Evolutionary conservation across 2,888 invertebrate genomes (phyloP), one percentile per base, ranked within the genome.

Genomic region (Sesia bembeciformis): DNA sequence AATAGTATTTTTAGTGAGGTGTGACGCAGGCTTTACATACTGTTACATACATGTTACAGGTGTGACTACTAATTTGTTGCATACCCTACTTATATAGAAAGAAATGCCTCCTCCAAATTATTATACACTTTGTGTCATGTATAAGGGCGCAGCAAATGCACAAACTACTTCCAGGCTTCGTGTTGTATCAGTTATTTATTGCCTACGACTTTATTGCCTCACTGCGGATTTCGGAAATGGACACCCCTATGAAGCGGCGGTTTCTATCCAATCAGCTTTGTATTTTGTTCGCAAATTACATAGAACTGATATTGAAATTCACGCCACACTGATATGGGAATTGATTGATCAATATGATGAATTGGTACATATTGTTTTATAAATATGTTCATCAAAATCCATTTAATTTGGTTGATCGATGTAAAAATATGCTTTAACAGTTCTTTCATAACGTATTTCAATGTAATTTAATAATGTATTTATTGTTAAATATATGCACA

Each of bases 131-230:
- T n/a, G 23, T 8, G 23, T 46, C 46, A 8, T 46, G 7, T 46
- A 46, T 46, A 7, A 46, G 50, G 39, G 7, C 39, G 50, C 7
- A 39, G 50, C 50, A 50, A 52, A 52, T 75, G 68, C 67, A 54
- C 51, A 62, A 62, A 65, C 65, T 65, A 74, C 71, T 70, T 68
- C 61, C 68, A 70, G 65, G 61, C 62, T 62, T 57, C 58, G 60
- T 60, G 72, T 66, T 68, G 68, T 75, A 73, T 76, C 74, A 66
- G 78, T 78, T 79, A 78, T 80, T 79, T 60, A 58, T 69, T 61
- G 64, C 59, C 59, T 53, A 66, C 65, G 66, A 70, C 68, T 71
- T 72, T 69, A 73, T 69, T 70, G 67, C 66, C 60, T 64, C 62
- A 58, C 66, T 73, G 68, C 65, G 71, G 67, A 62, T 68, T 70